Evolutionary conservation across 2,888 invertebrate genomes (phyloP), one percentile per base, ranked within the genome.

Genomic region (Tiphia femorata): DNA sequence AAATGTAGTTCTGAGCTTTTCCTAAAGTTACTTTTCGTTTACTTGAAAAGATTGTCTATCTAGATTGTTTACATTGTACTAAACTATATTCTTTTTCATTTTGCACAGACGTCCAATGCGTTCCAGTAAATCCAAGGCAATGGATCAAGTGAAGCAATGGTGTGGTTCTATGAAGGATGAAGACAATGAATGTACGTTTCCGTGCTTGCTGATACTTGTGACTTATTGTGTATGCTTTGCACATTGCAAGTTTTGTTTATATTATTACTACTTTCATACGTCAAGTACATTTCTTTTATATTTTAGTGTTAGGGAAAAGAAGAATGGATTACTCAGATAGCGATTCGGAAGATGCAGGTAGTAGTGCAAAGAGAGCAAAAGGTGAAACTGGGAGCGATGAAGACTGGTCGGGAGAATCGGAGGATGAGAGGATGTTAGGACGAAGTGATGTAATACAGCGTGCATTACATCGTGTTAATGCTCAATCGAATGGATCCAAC

Each of bases 61-160:
- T n/a, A n/a, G 4, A 27, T 30, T 30, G 23, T n/a, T 19, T n/a
- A 12, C 16, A 23, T 50, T 38, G 19, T 30, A 3, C 16, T 16
- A 4, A 40, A 17, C 5, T 38, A 14, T 14, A 33, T 57, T 29
- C 20, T 20, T 29, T 41, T 1, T 20, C 35, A 6, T 16, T 76
- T 23, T 29, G 14, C 1, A 8, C 61, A 90, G 90, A 2, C 88
- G 92, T 20, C 90, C 92, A 2, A 90, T 90, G 77, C 86, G 92
- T 16, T 90, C 89, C n/a, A 93, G 93, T 72, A 94, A 94, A 81
- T 91, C 90, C 43, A 92, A 92, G 69, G 93, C 93, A 0, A 84
- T 93, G 79, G 92, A 92, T 81, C 92, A 93, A 79, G 93, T 94
- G 50, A 94, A 94, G 77, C 91, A 91, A 57, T 94, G 94, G 94